These are phyloP conservation scores for Lepidocyrtoides sp. DNA, from an alignment of 2,888 invertebrate genomes.

Conservation along the genomic window DNA sequence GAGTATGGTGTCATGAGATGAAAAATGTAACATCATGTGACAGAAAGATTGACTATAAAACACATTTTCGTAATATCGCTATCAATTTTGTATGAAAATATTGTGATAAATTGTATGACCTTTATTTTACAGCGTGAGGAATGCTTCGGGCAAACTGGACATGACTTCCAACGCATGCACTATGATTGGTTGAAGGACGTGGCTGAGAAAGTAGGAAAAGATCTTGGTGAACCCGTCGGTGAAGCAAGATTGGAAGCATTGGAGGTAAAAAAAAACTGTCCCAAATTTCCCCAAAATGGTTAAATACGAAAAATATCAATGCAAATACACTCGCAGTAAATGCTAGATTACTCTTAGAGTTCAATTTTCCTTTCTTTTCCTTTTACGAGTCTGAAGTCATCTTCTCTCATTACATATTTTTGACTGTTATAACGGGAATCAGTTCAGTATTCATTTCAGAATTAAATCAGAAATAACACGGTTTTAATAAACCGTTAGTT, in stretches of 20 bases:
- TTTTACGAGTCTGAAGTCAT: too few species aligned
- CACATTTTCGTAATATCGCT: neutral
- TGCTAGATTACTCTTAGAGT: too few species aligned
- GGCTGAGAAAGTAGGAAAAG: slow-evolving; percentile 87
- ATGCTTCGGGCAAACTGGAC: slow-evolving; percentile 85
- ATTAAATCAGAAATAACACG: too few species aligned
- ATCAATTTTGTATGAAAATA: slow-evolving; percentile 1
- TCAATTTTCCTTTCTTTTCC: too few species aligned
- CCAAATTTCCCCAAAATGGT: slow-evolving; percentile 30
- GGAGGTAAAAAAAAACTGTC: slow-evolving; percentile 86
- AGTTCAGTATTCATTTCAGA: too few species aligned
- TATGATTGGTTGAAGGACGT: slow-evolving; percentile 88
- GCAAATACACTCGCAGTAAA: too few species aligned
- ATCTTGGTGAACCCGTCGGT: slow-evolving; percentile 86
- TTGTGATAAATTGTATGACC: too few species aligned
- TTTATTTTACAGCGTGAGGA: slow-evolving; percentile 83
- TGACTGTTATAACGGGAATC: too few species aligned
- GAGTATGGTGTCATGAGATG: too few species aligned
- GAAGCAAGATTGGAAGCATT: slow-evolving; percentile 87
- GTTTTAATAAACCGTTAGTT: too few species aligned
- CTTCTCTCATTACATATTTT: too few species aligned
- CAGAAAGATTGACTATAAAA: neutral
- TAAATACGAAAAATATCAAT: neutral
- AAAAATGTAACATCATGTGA: too few species aligned
- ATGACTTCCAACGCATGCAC: slow-evolving; percentile 87